Percentiles rank a stretch among this genome's conserved stretches.
Conservation (phyloP, 2,888 invertebrate genomes). For the Ophion ventricosus region DNA sequence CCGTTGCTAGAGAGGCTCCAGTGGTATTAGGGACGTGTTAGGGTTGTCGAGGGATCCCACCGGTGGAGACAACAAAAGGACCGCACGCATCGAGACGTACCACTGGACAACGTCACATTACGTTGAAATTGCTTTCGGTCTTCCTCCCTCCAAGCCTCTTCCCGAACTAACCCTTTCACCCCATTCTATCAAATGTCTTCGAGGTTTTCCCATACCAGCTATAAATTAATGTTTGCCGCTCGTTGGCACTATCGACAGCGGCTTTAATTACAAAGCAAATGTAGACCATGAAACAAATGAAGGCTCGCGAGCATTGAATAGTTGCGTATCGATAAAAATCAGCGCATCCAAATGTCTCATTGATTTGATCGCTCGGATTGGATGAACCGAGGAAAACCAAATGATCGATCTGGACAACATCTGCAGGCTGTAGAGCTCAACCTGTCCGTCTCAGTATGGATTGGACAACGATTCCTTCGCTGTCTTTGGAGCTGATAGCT, state of each 20-base stretch:
- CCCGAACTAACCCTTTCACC: background rate
- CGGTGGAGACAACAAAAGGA: conserved; percentile 80
- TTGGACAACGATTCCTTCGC: background rate
- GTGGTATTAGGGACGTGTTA: conserved; percentile 82
- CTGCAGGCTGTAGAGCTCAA: background rate
- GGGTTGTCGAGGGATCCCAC: conserved; percentile 80
- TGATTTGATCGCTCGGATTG: background rate
- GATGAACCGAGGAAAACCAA: background rate
- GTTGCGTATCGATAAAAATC: background rate
- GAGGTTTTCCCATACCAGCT: conserved; percentile 1
- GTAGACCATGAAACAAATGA: background rate
- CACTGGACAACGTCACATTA: conserved; percentile 81
- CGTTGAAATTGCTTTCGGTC: conserved; percentile 72
- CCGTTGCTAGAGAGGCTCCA: conserved; percentile 70
- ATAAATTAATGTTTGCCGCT: background rate
- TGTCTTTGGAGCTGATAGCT: background rate
- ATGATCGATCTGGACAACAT: background rate
- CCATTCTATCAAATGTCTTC: conserved; percentile 10
- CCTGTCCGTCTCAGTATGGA: background rate
- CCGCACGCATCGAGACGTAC: conserved; percentile 80
- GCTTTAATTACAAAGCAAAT: background rate
- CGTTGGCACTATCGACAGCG: background rate
- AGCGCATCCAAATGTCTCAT: background rate
- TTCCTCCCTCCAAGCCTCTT: conserved; percentile 20
- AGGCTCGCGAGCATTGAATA: background rate